phyloP scores from a whole-genome alignment of 2,888 invertebrate genomes.

The Hetaerina titia region DNA sequence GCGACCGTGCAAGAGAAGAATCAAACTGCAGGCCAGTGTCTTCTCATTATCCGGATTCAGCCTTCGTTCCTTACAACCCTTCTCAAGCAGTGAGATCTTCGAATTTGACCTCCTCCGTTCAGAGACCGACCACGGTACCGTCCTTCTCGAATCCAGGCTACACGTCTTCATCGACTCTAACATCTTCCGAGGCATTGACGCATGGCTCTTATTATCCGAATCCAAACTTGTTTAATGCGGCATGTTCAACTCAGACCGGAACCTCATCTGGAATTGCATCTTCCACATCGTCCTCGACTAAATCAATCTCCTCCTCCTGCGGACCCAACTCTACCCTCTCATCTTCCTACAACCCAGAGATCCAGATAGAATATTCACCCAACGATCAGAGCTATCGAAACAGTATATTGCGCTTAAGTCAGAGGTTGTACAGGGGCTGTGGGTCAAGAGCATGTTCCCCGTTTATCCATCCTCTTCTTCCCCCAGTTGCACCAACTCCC shows the following conservation, averaged over 20 bases:
- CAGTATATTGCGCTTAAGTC: conserved; percentile 45
- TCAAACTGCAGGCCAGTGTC: conserved; percentile 49
- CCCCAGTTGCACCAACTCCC: conserved; percentile 34
- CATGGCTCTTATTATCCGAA: conserved; percentile 54
- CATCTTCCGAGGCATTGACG: conserved; percentile 43
- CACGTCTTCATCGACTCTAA: conserved; percentile 48
- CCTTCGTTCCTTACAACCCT: conserved; percentile 55
- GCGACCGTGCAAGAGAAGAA: background rate
- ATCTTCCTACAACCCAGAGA: conserved; percentile 51
- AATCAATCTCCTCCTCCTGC: conserved; percentile 34
- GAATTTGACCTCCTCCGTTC: background rate
- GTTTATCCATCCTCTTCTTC: conserved; percentile 36
- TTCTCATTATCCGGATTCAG: conserved; percentile 51
- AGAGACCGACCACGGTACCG: background rate
- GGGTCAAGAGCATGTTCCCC: conserved; percentile 41
- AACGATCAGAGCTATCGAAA: conserved; percentile 41
- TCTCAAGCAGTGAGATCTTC: conserved; percentile 8
- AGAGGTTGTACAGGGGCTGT: conserved; percentile 48
- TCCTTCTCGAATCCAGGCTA: conserved; percentile 48
- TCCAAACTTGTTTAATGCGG: conserved; percentile 23
- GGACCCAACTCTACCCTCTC: conserved; percentile 51
- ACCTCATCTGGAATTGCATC: conserved; percentile 56
- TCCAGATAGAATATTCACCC: conserved; percentile 48
- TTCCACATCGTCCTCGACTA: conserved; percentile 25
- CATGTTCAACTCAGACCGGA: conserved; percentile 30